Base-by-base conservation (phyloP, 1,140 invertebrate species). In the Ceratitis capitata region DNA sequence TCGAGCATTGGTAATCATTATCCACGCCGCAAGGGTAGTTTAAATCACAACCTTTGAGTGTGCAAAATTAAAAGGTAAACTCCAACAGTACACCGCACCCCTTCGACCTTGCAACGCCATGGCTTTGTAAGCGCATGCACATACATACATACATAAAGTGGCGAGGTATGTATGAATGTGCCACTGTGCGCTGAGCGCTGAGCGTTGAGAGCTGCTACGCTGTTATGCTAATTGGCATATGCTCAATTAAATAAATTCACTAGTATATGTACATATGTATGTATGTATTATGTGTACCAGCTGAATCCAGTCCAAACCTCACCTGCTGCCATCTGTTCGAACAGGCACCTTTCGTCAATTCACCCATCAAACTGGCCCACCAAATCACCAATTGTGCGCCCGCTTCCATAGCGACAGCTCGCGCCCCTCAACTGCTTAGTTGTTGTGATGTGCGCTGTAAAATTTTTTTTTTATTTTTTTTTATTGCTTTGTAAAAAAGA, bases 211-310 rank as follows among this genome's bases (percentile, higher is more conserved):
- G 56, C 26, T 61, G 19, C 69, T 78, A 78, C 10, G 69, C 69
- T 47, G 39, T 78, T 78, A 78, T 78, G 69, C 69, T 78, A 78
- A 78, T 78, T 78, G 69, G 69, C 69, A 78, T 78, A 78, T 78
- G 39, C 69, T 78, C 69, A 78, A 78, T 78, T 78, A 78, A 78
- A 45, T 42, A 45, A 78, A 45, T 45, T 78, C 10, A 78, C 42
- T 12, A 23, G 69, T 39, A n/a, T n/a, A 19, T 47, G 23, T 0
- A n/a, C 6, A 35, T n/a, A n/a, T n/a, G n/a, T n/a, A n/a, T n/a
- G n/a, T n/a, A n/a, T n/a, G 39, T 39, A 78, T 45, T 19, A 45
- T 45, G 12, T 45, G 23, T 10, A 9, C 39, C 19, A 53, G 16
- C 51, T 53, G 19, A n/a, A 16, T n/a, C 19, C 51, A n/a, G n/a